Base-by-base conservation (phyloP, 1,140 invertebrate genomes). In the Plectrocnemia conspersa region DNA sequence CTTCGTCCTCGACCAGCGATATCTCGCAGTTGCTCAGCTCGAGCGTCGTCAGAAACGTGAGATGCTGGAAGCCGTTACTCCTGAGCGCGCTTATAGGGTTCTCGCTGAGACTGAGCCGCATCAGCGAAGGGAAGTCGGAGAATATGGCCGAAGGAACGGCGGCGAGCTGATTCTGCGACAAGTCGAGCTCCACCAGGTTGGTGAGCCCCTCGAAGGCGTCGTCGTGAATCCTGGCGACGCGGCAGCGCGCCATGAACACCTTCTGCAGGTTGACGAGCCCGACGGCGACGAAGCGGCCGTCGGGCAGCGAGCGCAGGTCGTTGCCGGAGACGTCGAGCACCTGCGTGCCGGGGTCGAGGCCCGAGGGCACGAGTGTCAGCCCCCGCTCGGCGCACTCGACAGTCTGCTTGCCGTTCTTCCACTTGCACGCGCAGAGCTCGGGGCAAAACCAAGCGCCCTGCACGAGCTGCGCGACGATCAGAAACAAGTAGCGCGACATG, bases 391-490 rank as follows among this genome's bases (percentile, higher is more conserved):
- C 78, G 71, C 91, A 94, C 66, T 93, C 90, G 2, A 92, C 89
- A 54, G 87, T 89, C 64, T 91, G 84, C 67, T 94, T 94, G 1
- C 91, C 91, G 64, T 85, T 83, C 68, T 92, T 93, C 91, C 91
- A 93, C 64, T 91, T 93, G 74, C 91, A 94, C 9, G 80, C 75
- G 69, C 91, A 94, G 23, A 77, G 72, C 32, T 79, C 78, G 0
- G 90, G 90, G 66, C 91, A 93, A 13, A 78, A 79, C 52, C 69
- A 66, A 10, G 68, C 67, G 7, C 66, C 67, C 6, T 70, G 63
- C 15, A 72, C 23, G 23, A 53, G 45, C 18, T 50, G 52, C 3
- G 42, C 9, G 11, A 42, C 9, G 22, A 60, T 25, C 22, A 60
- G 49, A 21, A 60, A 36, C 16, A 60, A 13, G 36, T 42, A 44